Conservation (phyloP, 2,797 vertebrate species). For the Sebastes vulpes region DNA sequence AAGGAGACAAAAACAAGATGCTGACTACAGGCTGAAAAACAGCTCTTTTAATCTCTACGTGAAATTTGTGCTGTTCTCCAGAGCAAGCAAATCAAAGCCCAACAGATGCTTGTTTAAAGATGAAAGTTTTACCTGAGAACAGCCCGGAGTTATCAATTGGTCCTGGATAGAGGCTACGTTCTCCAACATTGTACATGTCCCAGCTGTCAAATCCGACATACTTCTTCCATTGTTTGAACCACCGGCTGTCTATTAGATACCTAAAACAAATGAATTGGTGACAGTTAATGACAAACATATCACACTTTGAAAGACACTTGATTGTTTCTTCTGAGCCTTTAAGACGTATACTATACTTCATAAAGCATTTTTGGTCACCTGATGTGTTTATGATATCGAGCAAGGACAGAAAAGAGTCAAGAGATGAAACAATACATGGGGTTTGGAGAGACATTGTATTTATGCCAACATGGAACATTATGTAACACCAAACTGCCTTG, state of each 20-base stretch:
- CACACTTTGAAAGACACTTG: neutral
- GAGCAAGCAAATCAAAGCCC: neutral
- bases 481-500: conserved; percentile 46
- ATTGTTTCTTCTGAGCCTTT: neutral
- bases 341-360: neutral
- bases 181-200: conserved; percentile 95
- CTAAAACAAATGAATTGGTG: conserved; percentile 73
- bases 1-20: conserved; percentile 1
- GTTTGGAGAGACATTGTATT: neutral
- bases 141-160: conserved; percentile 96
- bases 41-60: neutral
- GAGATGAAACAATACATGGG: neutral
- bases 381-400: neutral
- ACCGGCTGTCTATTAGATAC: conserved; percentile 96
- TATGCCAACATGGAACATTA: conserved; percentile 26
- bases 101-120: neutral
- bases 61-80: neutral
- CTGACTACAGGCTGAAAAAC: neutral
- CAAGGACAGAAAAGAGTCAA: neutral
- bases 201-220: conserved; percentile 98
- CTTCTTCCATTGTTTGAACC: conserved; percentile 99
- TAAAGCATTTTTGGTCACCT: neutral
- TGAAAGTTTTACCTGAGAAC: conserved; percentile 88
- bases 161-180: conserved; percentile 92
- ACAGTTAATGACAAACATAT: conserved; percentile 1